Conservation (phyloP, 2,888 invertebrate genomes). For the Mesorhabditis spiculigera region DNA sequence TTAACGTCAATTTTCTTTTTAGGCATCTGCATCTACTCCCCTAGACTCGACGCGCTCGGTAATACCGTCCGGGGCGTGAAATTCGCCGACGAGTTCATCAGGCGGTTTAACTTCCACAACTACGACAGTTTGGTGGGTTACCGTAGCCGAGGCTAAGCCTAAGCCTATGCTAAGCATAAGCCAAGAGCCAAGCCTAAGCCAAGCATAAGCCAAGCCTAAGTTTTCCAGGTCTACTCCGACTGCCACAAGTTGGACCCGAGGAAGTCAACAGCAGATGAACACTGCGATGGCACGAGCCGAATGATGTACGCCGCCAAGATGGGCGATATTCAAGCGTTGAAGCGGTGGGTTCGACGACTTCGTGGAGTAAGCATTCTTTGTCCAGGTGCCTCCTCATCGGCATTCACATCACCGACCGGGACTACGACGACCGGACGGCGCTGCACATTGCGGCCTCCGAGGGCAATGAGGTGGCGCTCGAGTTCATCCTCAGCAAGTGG, state of each 20-base stretch:
- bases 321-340: slow-evolving; percentile 87
- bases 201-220: too few relatives aligned
- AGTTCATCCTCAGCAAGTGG: slow-evolving; percentile 42
- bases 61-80: slow-evolving; percentile 78
- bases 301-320: slow-evolving; percentile 87
- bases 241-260: slow-evolving; percentile 88
- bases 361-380: too few relatives aligned
- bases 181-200: too few relatives aligned
- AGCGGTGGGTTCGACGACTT: slow-evolving; percentile 72
- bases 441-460: slow-evolving; percentile 45
- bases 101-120: slow-evolving; percentile 89
- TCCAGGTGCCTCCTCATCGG: slow-evolving; percentile 38
- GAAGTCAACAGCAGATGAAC: slow-evolving; percentile 82
- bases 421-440: slow-evolving; percentile 42
- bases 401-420: slow-evolving; percentile 36
- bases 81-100: slow-evolving; percentile 80
- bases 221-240: slow-evolving; percentile 65
- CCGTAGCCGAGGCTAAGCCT: not conserved
- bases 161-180: not conserved
- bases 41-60: slow-evolving; percentile 40
- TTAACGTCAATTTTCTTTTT: not conserved
- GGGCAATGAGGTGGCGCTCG: slow-evolving; percentile 35
- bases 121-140: slow-evolving; percentile 76
- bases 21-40: slow-evolving; percentile 63
- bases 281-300: slow-evolving; percentile 82